Conservation (phyloP, 2,113 vertebrate genomes). For the Ondatra zibethicus region DNA sequence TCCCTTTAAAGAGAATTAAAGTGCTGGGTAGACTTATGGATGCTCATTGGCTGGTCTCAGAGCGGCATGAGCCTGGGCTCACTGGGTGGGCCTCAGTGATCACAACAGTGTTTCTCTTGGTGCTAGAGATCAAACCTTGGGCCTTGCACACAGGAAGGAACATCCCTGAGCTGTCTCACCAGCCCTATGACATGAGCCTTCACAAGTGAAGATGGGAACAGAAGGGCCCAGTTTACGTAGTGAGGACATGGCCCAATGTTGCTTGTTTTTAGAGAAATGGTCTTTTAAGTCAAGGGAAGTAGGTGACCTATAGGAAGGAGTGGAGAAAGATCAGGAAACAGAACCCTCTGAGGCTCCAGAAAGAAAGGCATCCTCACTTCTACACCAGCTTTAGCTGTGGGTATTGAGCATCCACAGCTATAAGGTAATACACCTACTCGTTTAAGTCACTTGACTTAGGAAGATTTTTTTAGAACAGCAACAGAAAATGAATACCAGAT, state of each 20-base stretch:
- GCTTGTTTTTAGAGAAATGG: background rate
- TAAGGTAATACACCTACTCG: background rate
- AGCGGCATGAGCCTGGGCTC: background rate
- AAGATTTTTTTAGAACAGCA: constrained; percentile 8
- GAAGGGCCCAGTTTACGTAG: background rate
- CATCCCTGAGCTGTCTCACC: background rate
- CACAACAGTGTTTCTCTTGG: background rate
- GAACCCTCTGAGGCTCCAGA: background rate
- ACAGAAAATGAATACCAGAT: background rate
- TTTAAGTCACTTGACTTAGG: background rate
- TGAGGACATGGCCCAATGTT: background rate
- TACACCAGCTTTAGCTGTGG: background rate
- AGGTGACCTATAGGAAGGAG: background rate
- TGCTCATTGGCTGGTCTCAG: background rate
- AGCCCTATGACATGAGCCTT: background rate
- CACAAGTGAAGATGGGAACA: background rate
- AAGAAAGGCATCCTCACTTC: background rate
- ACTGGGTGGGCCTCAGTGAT: background rate
- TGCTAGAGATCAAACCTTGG: background rate
- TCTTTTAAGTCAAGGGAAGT: background rate
- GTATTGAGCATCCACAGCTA: background rate
- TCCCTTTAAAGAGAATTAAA: background rate
- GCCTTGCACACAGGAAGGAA: too few species aligned
- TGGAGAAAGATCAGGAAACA: background rate
- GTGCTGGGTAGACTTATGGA: background rate